Evolutionary conservation across 2,797 vertebrate species (phyloP).

Genomic region (Triplophysa yarkandensis): DNA sequence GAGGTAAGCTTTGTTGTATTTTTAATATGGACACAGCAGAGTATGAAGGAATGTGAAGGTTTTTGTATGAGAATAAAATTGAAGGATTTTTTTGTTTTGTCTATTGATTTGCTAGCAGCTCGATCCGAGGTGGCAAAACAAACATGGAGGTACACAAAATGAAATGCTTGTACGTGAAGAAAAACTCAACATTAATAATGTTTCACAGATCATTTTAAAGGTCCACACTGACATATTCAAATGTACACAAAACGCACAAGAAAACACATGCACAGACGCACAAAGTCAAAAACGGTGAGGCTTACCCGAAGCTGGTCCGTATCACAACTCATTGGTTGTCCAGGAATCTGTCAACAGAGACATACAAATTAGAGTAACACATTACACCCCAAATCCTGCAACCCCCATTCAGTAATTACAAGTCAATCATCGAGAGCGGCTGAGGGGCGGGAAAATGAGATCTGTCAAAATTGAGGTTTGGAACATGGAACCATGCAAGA

Average conservation of each 20-base stretch:
- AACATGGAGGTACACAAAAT: constrained; percentile 30
- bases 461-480: constrained; percentile 55
- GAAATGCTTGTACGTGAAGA: constrained; percentile 28
- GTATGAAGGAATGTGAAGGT: constrained; percentile 30
- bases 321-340: constrained; percentile 88
- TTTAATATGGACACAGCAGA: constrained; percentile 47
- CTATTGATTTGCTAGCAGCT: constrained; percentile 35
- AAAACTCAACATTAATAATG: not conserved
- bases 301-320: constrained; percentile 85
- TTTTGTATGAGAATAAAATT: constrained; percentile 31
- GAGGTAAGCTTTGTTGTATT: constrained; percentile 52
- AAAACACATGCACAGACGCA: constrained; percentile 18
- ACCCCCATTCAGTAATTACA: constrained; percentile 55
- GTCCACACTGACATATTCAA: constrained; percentile 1
- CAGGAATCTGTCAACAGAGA: constrained; percentile 75
- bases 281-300: constrained; percentile 22
- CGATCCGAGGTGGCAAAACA: constrained; percentile 2
- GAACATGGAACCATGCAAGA: constrained; percentile 54
- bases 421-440: constrained; percentile 59
- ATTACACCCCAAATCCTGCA: constrained; percentile 55
- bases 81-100: constrained; percentile 4
- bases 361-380: constrained; percentile 60
- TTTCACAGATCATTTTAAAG: not conserved
- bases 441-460: constrained; percentile 60
- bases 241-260: constrained; percentile 32